These are phyloP conservation scores for Ianthella basta DNA, from an alignment of 37 sponge, comb jelly and placozoan species.

Conservation along the genomic window DNA sequence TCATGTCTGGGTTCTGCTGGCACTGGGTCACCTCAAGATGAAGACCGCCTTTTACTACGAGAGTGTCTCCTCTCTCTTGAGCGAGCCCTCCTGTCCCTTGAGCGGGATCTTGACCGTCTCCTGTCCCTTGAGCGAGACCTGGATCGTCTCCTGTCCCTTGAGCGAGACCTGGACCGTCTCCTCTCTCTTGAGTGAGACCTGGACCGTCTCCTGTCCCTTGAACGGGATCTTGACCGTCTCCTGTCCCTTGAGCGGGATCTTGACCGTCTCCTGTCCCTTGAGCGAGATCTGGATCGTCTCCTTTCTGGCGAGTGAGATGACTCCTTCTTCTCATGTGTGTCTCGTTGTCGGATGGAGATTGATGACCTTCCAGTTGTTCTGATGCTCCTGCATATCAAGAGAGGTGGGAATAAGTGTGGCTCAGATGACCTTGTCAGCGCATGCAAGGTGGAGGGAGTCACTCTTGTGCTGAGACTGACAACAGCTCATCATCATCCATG, in stretches of 20 bases:
- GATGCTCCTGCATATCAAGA: no score
- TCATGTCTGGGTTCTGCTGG: no score
- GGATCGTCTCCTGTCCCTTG: conserved; percentile 24
- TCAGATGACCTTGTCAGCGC: no score
- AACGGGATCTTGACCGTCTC: conserved; percentile 27
- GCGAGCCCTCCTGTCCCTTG: conserved; percentile 35
- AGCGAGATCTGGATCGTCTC: conserved; percentile 39
- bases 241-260: conserved; percentile 32
- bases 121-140: conserved; percentile 46
- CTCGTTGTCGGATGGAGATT: no score
- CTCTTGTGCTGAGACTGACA: not conserved
- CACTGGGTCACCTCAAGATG: conserved; percentile 35
- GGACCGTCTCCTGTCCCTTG: conserved; percentile 30
- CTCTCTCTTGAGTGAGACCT: conserved; percentile 28
- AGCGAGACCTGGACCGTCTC: conserved; percentile 32
- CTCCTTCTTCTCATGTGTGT: not conserved
- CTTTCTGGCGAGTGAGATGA: conserved; percentile 31
- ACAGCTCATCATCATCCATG: conserved; percentile 37
- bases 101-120: conserved; percentile 27
- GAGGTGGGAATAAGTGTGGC: no score
- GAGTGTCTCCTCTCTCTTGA: conserved; percentile 29
- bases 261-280: conserved; percentile 33
- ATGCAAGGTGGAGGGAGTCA: not conserved
- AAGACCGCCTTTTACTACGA: conserved; percentile 38
- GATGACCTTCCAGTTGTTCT: no score